These are phyloP conservation scores for Chrysomela aeneicollis DNA, from an alignment of 2,888 invertebrate species.

Conservation along the genomic window DNA sequence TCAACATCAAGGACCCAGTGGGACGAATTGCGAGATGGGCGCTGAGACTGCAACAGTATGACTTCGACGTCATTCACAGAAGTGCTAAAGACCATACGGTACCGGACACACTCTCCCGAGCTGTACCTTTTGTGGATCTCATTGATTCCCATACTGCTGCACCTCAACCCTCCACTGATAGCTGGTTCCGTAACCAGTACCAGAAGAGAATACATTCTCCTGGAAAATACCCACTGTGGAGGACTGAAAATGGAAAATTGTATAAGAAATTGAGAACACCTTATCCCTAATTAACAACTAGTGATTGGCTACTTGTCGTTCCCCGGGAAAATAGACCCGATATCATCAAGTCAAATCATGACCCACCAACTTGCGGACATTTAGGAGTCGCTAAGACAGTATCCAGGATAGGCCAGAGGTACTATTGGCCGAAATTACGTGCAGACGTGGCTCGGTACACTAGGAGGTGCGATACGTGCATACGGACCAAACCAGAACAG, in stretches of 20 bases:
- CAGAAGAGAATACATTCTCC: constrained; percentile 22
- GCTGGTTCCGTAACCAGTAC: constrained; percentile 38
- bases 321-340: constrained; percentile 27
- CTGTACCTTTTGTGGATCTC: constrained; percentile 7
- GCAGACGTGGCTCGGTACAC: constrained; percentile 40
- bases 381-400: constrained; percentile 41
- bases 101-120: constrained; percentile 28
- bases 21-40: constrained; percentile 42
- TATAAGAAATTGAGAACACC: too few relatives aligned
- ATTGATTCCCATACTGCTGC: background rate
- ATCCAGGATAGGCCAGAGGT: constrained; percentile 22
- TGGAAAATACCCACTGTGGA: constrained; percentile 36
- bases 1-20: too few relatives aligned
- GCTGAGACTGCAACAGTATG: constrained; percentile 32
- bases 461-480: constrained; percentile 36
- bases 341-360: constrained; percentile 31
- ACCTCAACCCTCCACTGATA: constrained; percentile 7
- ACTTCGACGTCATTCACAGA: constrained; percentile 33
- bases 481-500: constrained; percentile 36
- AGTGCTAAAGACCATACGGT: constrained; percentile 25
- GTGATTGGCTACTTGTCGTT: constrained; percentile 37
- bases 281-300: too few relatives aligned
- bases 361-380: constrained; percentile 38
- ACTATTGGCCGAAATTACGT: constrained; percentile 44
- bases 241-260: constrained; percentile 27